Conservation (phyloP, 2,113 vertebrate genomes). For the Seriola aureovittata region DNA sequence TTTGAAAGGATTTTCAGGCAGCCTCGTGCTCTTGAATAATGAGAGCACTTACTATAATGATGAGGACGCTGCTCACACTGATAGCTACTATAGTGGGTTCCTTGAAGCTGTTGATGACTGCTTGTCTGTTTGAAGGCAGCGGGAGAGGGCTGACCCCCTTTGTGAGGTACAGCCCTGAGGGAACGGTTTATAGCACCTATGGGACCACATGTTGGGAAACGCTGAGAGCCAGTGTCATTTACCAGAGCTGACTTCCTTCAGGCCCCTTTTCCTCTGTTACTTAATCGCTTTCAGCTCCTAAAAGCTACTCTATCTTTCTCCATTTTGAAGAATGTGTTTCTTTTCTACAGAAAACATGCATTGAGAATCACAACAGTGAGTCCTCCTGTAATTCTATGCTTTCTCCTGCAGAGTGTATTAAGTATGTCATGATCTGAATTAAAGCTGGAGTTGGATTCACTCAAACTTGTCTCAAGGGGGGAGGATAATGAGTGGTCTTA, state of each 20-base stretch:
- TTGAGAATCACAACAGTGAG: not conserved
- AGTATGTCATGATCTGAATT: conserved; percentile 26
- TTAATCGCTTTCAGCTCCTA: conserved; percentile 33
- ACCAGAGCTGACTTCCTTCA: conserved; percentile 30
- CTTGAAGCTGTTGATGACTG: conserved; percentile 39
- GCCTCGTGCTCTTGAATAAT: conserved; percentile 52
- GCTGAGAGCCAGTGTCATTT: conserved; percentile 60
- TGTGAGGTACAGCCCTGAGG: conserved; percentile 57
- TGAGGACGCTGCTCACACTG: conserved; percentile 37
- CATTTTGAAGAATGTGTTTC: conserved; percentile 2
- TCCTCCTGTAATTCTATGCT: not conserved
- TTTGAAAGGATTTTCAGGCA: conserved; percentile 48
- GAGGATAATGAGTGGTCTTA: conserved; percentile 28
- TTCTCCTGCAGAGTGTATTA: conserved; percentile 12
- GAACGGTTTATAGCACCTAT: conserved; percentile 58
- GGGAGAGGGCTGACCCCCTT: conserved; percentile 42
- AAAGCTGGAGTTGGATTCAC: conserved; percentile 43
- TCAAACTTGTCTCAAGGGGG: conserved; percentile 37
- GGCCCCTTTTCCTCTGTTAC: conserved; percentile 29
- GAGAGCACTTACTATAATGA: conserved; percentile 59
- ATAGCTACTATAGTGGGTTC: conserved; percentile 34
- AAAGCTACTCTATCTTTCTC: conserved; percentile 8
- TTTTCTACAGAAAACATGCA: not conserved
- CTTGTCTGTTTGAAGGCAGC: conserved; percentile 65
- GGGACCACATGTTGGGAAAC: conserved; percentile 63